phyloP scores from a whole-genome alignment of 2,113 vertebrate genomes.

The Bothrops jararaca region DNA sequence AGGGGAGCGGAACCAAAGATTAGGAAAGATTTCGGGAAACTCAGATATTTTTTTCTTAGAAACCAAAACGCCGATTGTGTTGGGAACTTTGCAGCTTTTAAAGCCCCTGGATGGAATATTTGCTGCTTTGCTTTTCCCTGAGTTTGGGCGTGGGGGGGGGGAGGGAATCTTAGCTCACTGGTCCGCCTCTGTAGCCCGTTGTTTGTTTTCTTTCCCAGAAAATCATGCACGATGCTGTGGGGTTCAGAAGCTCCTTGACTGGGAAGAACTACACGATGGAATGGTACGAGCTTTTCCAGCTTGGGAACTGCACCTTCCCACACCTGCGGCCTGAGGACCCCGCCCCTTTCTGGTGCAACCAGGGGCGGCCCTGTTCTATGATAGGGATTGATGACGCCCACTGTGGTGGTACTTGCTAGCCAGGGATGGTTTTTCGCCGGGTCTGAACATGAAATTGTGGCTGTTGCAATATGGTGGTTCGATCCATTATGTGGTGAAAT shows the following conservation, averaged over 20 bases:
- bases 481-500: no score
- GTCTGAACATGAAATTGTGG: no score
- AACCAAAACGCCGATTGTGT: background rate
- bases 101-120: background rate
- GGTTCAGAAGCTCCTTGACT: conserved; percentile 81
- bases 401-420: no score
- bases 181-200: background rate
- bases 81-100: background rate
- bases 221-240: conserved; percentile 96
- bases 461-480: no score
- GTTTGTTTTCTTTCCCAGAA: conserved; percentile 70
- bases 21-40: background rate
- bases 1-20: no score
- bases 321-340: conserved; percentile 77
- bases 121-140: background rate
- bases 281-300: conserved; percentile 97
- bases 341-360: conserved; percentile 96
- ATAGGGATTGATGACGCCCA: conserved; percentile 90
- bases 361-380: conserved; percentile 96
- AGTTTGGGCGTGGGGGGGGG: accelerated
- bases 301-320: conserved; percentile 97
- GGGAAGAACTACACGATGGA: conserved; percentile 92
- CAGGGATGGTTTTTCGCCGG: no score
- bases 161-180: background rate
- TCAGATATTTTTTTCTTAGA: background rate